Conservation (phyloP, 1,140 invertebrate genomes). For the Campoletis sonorensis region DNA sequence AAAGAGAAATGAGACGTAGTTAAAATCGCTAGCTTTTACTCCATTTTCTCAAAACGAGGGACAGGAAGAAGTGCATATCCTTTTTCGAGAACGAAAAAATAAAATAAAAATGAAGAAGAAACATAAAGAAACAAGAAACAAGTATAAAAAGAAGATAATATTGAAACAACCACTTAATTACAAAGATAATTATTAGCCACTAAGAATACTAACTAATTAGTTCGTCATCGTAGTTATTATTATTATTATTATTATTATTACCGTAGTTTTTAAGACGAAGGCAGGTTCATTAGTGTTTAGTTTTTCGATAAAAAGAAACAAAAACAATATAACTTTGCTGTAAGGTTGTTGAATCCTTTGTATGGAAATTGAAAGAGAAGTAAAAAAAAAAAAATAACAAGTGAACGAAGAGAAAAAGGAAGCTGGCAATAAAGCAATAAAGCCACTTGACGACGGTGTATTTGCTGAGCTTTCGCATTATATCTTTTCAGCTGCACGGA, state of each 20-base stretch:
- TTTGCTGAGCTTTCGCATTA: constrained; percentile 12
- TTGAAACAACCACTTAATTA: constrained; percentile 57
- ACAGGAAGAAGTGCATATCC: constrained; percentile 60
- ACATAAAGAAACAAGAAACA: too few species aligned
- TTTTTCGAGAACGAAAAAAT: constrained; percentile 48
- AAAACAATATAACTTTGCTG: constrained; percentile 33
- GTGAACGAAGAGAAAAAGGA: not conserved
- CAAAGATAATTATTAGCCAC: constrained; percentile 59
- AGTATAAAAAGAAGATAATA: constrained; percentile 44
- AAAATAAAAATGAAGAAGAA: not conserved
- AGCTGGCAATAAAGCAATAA: constrained; percentile 32
- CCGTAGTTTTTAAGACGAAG: constrained; percentile 49
- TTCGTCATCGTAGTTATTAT: constrained; percentile 50
- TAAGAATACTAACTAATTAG: constrained; percentile 56
- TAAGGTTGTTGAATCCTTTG: constrained; percentile 30
- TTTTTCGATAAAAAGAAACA: constrained; percentile 34
- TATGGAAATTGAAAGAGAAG: not conserved
- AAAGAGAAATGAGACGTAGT: constrained; percentile 19
- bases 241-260: constrained; percentile 49
- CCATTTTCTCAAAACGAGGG: constrained; percentile 2
- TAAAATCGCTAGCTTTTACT: constrained; percentile 26
- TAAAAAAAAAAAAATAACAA: not conserved
- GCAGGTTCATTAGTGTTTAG: constrained; percentile 46
- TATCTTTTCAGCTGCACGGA: not conserved
- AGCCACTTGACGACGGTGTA: not conserved